A percentile compares a stretch with the other conserved stretches of the same genome.
These are phyloP conservation scores for Lycocerus yunnanus DNA, from an alignment of 2,888 invertebrate genomes.

Conservation along the genomic window DNA sequence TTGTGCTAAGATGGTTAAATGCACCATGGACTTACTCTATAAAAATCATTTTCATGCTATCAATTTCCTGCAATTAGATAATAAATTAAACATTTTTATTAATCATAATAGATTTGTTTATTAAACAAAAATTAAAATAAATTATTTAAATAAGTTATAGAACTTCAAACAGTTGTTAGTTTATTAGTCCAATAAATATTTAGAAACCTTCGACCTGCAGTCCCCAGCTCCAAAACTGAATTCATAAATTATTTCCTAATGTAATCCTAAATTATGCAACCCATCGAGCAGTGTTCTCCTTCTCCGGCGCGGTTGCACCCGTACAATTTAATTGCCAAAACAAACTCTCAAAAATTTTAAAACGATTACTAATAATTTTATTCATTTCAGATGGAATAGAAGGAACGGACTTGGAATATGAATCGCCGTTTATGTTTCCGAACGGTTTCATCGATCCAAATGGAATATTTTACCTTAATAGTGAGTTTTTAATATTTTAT, in stretches of 20 bases:
- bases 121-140: neutral
- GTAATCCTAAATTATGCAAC: neutral
- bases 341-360: neutral
- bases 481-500: slow-evolving; percentile 50
- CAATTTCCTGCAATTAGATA: too few relatives aligned
- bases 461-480: slow-evolving; percentile 57
- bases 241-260: too few relatives aligned
- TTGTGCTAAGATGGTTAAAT: too few relatives aligned
- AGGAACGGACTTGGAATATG: slow-evolving; percentile 53
- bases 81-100: neutral
- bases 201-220: neutral
- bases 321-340: neutral
- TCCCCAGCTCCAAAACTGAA: neutral
- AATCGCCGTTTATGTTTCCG: slow-evolving; percentile 55
- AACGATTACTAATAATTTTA: neutral
- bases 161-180: neutral
- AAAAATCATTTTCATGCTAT: too few relatives aligned
- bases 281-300: neutral
- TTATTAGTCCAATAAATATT: neutral
- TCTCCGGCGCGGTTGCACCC: neutral
- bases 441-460: slow-evolving; percentile 59
- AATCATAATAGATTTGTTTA: neutral
- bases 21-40: too few relatives aligned
- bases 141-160: neutral
- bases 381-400: slow-evolving; percentile 40